Base-by-base conservation (phyloP, 2,113 vertebrate species). In the Astur gentilis region DNA sequence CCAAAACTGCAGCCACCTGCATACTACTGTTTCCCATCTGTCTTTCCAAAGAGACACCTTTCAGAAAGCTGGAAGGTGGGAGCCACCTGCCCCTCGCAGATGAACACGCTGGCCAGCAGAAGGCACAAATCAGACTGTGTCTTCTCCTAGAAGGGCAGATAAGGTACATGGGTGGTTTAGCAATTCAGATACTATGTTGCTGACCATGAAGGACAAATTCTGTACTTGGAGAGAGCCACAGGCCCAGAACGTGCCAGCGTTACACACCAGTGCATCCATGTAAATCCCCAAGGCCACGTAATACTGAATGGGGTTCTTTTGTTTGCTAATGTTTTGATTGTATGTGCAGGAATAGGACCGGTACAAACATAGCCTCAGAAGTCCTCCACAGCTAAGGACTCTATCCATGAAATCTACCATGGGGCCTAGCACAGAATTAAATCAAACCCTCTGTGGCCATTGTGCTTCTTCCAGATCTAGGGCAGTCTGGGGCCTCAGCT, bases 1-100 rank as follows among this genome's bases (percentile, higher is more conserved):
- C 16, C 83, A 69, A 44, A 60, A 22, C 23, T 32, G 27, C 38
- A 69, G 22, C 9, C 0, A 0, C 36, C 23, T 0, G 0, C 19
- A 32, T 11, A 18, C 9, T 13, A 47, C 19, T 17, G 21, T 36
- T 22, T 70, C 50, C 34, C 31, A 8, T 47, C 50, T 67, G 38
- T 49, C 60, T 18, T 78, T 78, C 16, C 54, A 25, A 23, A 23
- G 13, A 23, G 9, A 32, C 5, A 12, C 18, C 10, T 60, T 45
- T 21, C 83, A 65, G 34, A 75, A 52, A 57, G 66, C 36, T 32
- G 66, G 17, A 42, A 64, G 17, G 22, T 23, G 13, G n/a, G 31
- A 58, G 66, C 7, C 14, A 27, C 47, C 45, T 45, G 44, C 34
- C 31, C 13, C 58, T 11, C 0, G 5, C 34, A 70, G 36, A 18